Evolutionary conservation across 2,888 invertebrate species (phyloP), one percentile per base, ranked within the genome.

Genomic region (Synergus laeviventris): DNA sequence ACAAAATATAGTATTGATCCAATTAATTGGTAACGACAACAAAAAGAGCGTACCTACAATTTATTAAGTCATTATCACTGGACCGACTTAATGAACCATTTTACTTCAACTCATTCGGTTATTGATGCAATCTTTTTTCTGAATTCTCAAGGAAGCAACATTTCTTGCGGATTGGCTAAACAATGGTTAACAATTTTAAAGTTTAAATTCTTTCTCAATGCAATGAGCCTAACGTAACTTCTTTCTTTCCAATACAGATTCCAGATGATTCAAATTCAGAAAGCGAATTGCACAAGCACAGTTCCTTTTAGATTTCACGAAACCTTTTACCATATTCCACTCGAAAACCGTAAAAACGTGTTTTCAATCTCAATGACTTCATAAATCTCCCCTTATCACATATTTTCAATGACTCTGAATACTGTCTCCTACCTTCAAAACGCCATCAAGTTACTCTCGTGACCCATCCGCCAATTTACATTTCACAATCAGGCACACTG

Each of bases 401-500:
- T 59, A 59, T 59, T 59, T 59, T 24, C 21, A 59, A 24, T 24
- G 12, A 14, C 12, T 24, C 59, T 24, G 24, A 21, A 66, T 66
- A n/a, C 21, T 21, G 66, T 66, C 66, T 42, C 42, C 66, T 45
- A 42, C 66, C 66, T 70, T 70, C 45, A 70, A 70, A 49, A 54
- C 62, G 16, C 8, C 38, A 64, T 62, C 62, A 62, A n/a, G 36
- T 31, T 16, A 31, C 38, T 39, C 42, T 64, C 21, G 42, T 45
- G 36, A 70, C 49, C 70, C 49, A 70, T 54, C 31, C 16, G 49
- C 70, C 31, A 31, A 70, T 70, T 70, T 49, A 70, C 70, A 70
- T 70, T 70, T 70, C 70, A 70, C 70, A 70, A 70, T 70, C 49
- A 12, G 1, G 49, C 31, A 70, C 70, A 70, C 70, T 70, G 49